Conservation (phyloP, 1,140 invertebrate species). For the Aphaenogaster ashmeadi region DNA sequence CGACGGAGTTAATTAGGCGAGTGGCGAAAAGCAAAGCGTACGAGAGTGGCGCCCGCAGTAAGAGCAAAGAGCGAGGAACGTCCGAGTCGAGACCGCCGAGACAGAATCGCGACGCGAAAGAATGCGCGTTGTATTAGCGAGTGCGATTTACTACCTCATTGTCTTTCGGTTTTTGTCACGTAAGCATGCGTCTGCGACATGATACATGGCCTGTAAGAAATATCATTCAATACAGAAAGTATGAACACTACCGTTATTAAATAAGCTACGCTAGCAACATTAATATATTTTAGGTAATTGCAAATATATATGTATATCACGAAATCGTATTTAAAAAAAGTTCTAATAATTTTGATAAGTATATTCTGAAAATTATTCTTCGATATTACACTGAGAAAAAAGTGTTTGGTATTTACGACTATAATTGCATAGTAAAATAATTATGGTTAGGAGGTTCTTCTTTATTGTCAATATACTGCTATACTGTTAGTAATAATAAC, state of each 20-base stretch:
- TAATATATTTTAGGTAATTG: background rate
- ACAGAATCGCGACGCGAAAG: constrained; percentile 12
- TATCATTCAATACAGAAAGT: background rate
- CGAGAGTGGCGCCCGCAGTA: constrained; percentile 27
- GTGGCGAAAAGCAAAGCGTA: constrained; percentile 46
- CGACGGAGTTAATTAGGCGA: constrained; percentile 75
- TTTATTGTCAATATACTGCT: too few species aligned
- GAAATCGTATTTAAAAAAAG: background rate
- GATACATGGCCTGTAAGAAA: background rate
- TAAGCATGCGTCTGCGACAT: background rate
- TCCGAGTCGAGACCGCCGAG: background rate
- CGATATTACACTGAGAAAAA: background rate
- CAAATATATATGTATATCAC: constrained; percentile 7
- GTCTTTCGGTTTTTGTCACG: constrained; percentile 4
- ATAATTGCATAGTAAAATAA: too few species aligned
- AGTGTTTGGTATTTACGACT: too few species aligned
- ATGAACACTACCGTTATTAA: background rate
- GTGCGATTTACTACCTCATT: constrained; percentile 28
- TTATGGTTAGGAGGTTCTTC: too few species aligned
- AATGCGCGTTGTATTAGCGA: constrained; percentile 36
- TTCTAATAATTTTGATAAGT: too few species aligned
- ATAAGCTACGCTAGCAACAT: background rate
- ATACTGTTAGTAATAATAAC: too few species aligned
- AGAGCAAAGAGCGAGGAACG: constrained; percentile 23
- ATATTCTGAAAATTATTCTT: background rate